Evolutionary conservation across 2,113 vertebrate species (phyloP), one percentile per base, ranked within the genome.

Genomic region (Clarias batrachus): DNA sequence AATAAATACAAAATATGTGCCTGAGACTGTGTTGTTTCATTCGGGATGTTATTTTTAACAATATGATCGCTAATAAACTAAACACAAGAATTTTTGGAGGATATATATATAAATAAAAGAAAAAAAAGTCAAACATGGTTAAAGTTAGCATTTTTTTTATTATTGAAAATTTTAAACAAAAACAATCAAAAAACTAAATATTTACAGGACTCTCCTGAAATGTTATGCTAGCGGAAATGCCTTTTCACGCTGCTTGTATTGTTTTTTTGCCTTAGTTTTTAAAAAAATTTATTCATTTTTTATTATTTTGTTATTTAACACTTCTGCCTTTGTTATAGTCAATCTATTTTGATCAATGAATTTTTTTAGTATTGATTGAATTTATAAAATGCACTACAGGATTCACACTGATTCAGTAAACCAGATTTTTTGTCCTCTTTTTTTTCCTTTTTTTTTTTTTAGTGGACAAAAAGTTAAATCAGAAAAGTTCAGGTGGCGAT

Each of bases 151-250:
- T 91, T 87, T 84, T 84, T 77, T 84, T 91, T 91, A 88, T 90
- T 89, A 86, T 87, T 85, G 90, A 86, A 91, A 90, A 90, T 65
- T 52, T 37, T 70, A 80, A 84, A 82, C 60, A 81, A 87, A 86
- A 90, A 86, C 82, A 86, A 82, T 85, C 87, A 81, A 91, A 74
- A 48, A 85, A 60, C 76, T 73, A 89, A 85, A 87, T 94, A 95
- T 95, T 92, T 95, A 96, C 95, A 95, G 89, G 91, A 93, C 93
- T 91, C 92, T 94, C 93, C 93, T 91, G 89, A 94, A 96, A 93
- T 92, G 89, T 92, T 92, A 91, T 91, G 88, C 89, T 91, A 94
- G 94, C 92, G 91, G 93, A 93, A 93, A 95, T 92, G 2, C 62
- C 82, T 91, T 92, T 85, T 79, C 37, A 82, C 81, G 91, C 92